A percentile compares a stretch with the other conserved stretches of the same genome.
Evolutionary conservation across 2,113 vertebrate species (phyloP).

Genomic region (Sorex araneus): DNA sequence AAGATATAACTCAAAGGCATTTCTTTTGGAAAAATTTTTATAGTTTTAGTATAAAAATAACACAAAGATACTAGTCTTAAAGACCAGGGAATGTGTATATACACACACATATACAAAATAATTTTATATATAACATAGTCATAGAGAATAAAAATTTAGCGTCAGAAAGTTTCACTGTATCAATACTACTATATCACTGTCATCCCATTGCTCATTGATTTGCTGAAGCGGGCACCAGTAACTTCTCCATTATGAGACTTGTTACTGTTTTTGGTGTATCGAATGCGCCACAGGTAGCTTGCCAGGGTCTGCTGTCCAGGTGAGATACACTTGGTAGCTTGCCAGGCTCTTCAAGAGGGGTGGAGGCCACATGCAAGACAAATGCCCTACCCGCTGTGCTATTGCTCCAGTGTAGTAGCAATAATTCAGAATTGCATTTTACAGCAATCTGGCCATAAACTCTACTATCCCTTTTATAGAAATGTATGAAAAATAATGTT

Average conservation of each 20-base stretch:
- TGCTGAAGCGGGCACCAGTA: too few species aligned
- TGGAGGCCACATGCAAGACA: too few species aligned
- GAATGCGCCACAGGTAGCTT: too few species aligned
- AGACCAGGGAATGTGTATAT: not conserved
- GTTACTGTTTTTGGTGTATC: too few species aligned
- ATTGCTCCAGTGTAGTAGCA: too few species aligned
- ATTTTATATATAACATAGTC: constrained; percentile 2
- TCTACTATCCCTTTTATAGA: constrained; percentile 3
- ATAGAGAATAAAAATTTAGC: constrained; percentile 43
- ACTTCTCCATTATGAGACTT: too few species aligned
- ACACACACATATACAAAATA: not conserved
- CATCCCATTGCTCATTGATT: too few species aligned
- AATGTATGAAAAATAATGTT: constrained; percentile 16
- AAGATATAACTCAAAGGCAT: constrained; percentile 1
- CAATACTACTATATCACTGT: too few species aligned
- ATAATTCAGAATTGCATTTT: not conserved
- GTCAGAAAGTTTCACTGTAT: constrained; percentile 59
- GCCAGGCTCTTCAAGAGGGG: too few species aligned
- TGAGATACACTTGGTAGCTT: too few species aligned
- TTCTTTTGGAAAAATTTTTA: constrained; percentile 45
- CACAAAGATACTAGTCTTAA: constrained; percentile 54
- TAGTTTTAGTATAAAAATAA: constrained; percentile 56
- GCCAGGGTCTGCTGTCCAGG: too few species aligned
- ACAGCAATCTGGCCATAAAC: not conserved
- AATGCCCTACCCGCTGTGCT: too few species aligned